Base-by-base conservation (phyloP, 2,113 vertebrate genomes). In the Ameiurus melas region DNA sequence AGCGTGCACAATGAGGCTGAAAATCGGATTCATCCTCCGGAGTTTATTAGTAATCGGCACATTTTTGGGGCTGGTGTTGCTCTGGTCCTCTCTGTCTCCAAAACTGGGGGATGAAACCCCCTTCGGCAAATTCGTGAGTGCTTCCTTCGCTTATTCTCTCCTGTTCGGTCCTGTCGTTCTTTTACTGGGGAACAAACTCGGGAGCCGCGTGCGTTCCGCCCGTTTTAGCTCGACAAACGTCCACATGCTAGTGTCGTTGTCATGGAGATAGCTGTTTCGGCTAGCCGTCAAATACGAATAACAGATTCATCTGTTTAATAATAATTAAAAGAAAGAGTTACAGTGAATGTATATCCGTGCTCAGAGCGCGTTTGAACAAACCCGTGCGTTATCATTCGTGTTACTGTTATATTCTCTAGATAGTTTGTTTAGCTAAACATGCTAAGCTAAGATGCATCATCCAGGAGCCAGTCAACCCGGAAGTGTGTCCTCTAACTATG, bases 21-120 rank as follows among this genome's bases (percentile, higher is more conserved):
- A 97, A 94, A 92, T 97, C 17, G 97, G 97, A 62, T 97, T 98
- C 91, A 89, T 98, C 89, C 91, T 98, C 62, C 96, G 97, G 91
- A 97, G 96, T 92, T 84, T 97, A 90, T 93, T 97, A 79, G 92
- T 96, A 71, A 90, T 97, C 80, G 97, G 96, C 77, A 96, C 96
- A 82, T 97, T 97, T 90, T 94, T 98, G 84, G 97, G 95, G 66
- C 90, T 98, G 43, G 90, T 98, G 89, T 92, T 97, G 83, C 95
- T 98, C 87, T 98, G 97, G 97, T 97, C 97, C 1, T 97, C 95
- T 20, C 93, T 98, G 57, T 95, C 96, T 20, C 96, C 96, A 10
- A 95, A 95, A 82, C 71, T 90, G 36, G 93, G 87, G 47, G 96
- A 97, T 66, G 94, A 95, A 22, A 90, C 93, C 60, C 95, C 95